Evolutionary conservation across 2,888 invertebrate genomes (phyloP).

Genomic region (Gari tellinella): DNA sequence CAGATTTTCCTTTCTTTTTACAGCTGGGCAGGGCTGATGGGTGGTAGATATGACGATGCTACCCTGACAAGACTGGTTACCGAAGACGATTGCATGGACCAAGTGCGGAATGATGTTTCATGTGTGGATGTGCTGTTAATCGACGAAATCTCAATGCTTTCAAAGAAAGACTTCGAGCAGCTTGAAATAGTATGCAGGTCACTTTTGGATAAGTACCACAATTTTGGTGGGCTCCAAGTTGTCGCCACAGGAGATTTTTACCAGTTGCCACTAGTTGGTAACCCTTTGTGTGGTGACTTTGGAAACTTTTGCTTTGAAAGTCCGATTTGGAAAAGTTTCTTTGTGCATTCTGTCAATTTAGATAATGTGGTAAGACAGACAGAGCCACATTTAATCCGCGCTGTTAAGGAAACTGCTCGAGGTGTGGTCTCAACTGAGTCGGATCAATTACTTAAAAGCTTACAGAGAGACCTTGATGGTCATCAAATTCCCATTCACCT

Average conservation of each 20-base stretch:
- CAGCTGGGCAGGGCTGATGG: conserved; percentile 29
- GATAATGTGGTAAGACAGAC: conserved; percentile 34
- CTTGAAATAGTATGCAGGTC: conserved; percentile 24
- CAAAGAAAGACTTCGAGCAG: conserved; percentile 22
- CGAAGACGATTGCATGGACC: conserved; percentile 12
- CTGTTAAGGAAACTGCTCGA: conserved; percentile 30
- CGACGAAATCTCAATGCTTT: conserved; percentile 34
- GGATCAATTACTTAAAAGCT: conserved; percentile 23
- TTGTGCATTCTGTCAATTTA: conserved; percentile 27
- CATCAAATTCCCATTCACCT: conserved; percentile 14
- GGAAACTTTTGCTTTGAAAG: conserved; percentile 50
- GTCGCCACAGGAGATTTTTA: conserved; percentile 47
- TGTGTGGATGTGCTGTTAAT: conserved; percentile 6
- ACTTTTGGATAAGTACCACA: not conserved
- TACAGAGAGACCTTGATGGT: conserved; percentile 23
- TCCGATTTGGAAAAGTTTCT: conserved; percentile 18
- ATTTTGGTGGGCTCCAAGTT: conserved; percentile 40
- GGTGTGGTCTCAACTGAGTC: conserved; percentile 21
- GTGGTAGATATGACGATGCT: conserved; percentile 25
- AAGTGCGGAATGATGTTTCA: not conserved
- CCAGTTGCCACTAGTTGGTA: conserved; percentile 42
- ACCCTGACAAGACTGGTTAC: conserved; percentile 14
- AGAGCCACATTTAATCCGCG: conserved; percentile 28
- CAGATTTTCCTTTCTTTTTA: conserved; percentile 8
- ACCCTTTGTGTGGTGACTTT: conserved; percentile 25